Percentiles rank a stretch among this genome's conserved stretches.
phyloP scores from a whole-genome alignment of 2,797 vertebrate species.

The Cuculus canorus region DNA sequence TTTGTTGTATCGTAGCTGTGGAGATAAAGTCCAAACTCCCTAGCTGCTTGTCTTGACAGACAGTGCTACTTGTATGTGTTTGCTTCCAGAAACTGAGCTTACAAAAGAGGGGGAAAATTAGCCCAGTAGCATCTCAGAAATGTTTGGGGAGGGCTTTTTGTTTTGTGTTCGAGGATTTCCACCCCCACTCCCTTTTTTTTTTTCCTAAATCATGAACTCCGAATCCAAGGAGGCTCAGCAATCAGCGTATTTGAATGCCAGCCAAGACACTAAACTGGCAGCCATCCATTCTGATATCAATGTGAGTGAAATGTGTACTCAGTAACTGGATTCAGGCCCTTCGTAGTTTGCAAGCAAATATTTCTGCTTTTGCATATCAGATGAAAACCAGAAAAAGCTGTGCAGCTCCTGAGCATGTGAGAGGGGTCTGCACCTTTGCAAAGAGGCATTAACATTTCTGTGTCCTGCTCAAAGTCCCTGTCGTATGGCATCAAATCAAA shows the following conservation, averaged over 20 bases:
- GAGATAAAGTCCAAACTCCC: not conserved
- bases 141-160: constrained; percentile 52
- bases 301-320: constrained; percentile 78
- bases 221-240: constrained; percentile 72
- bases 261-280: constrained; percentile 77
- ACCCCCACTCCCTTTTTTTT: not conserved
- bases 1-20: constrained; percentile 63
- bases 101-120: constrained; percentile 16
- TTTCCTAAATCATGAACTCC: constrained; percentile 30
- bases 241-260: constrained; percentile 74
- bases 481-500: not conserved
- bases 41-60: not conserved
- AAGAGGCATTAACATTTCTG: not conserved
- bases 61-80: not conserved
- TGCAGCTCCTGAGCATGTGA: not conserved
- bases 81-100: not conserved
- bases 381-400: constrained; percentile 49
- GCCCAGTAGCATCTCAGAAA: constrained; percentile 48
- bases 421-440: constrained; percentile 22
- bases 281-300: constrained; percentile 73
- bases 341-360: constrained; percentile 77
- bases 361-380: constrained; percentile 71
- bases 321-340: constrained; percentile 78
- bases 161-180: not conserved
- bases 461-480: constrained; percentile 12